Base-by-base conservation (phyloP, 2,888 invertebrate species). In the Strigamia crassipes region DNA sequence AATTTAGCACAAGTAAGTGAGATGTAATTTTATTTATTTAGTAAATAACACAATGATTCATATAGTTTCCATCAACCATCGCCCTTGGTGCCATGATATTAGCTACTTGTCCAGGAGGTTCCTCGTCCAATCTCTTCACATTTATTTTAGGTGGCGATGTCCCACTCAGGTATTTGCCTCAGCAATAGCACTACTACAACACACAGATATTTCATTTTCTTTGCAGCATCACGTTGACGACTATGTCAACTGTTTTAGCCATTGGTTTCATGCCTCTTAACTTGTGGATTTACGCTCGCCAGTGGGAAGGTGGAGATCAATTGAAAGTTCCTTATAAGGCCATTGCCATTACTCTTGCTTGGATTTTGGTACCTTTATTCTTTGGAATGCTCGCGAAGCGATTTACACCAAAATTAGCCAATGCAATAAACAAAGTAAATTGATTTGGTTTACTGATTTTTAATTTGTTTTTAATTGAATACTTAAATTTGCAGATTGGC, bases 251-350 rank as follows among this genome's bases (percentile, higher is more conserved):
- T 8, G 1, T 31, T 27, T 9, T 78, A 27, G 78, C 27, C 5
- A 6, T 78, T 23, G 78, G 78, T 10, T 23, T 78, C 5, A 78
- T 78, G 78, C 78, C 78, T 78, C 27, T 78, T 3, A 78, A 78
- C 31, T 1, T 78, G 21, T 78, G 78, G 78, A 4, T 78, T n/a
- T 78, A 78, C n/a, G 6, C 78, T 31, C 78, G 27, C 9, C 18
- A 78, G 9, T 78, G 78, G 78, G 38, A 38, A 38, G n/a, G n/a
- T 5, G 27, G n/a, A n/a, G 78, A 21, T 31, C 23, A 78, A 23
- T n/a, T 78, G 10, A 21, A 78, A n/a, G 78, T 78, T 8, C 78
- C 78, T 78, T n/a, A 78, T 6, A 38, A 38, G 8, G 10, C 6
- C 38, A 38, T 78, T 78, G 18, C 78, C 1, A 78, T 78, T 9